phyloP scores from a whole-genome alignment of 2,888 invertebrate genomes.

The Lypha dubia region DNA sequence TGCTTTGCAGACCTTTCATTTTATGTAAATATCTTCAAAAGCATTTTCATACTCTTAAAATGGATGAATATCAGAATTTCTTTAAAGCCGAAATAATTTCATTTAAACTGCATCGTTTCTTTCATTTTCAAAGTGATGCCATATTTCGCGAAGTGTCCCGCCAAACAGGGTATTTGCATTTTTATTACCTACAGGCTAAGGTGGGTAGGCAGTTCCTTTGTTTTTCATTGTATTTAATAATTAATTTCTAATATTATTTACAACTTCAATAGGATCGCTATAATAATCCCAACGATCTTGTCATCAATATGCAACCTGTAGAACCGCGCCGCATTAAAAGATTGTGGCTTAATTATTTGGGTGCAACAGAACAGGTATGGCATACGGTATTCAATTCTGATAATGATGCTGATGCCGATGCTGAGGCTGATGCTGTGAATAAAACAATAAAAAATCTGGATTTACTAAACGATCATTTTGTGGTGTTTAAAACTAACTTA shows the following conservation, averaged over 20 bases:
- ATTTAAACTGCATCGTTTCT: slow-evolving; percentile 78
- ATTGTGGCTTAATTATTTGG: slow-evolving; percentile 34
- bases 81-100: slow-evolving; percentile 76
- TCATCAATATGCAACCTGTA: slow-evolving; percentile 78
- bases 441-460: slow-evolving; percentile 34
- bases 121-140: slow-evolving; percentile 76
- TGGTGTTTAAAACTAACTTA: slow-evolving; percentile 75
- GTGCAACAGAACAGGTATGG: background rate
- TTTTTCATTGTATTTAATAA: background rate
- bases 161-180: slow-evolving; percentile 74
- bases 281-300: slow-evolving; percentile 75
- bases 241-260: background rate
- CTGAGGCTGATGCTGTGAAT: no score
- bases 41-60: slow-evolving; percentile 72
- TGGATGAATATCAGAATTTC: slow-evolving; percentile 67
- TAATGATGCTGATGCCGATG: no score
- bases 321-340: slow-evolving; percentile 76
- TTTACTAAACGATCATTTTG: slow-evolving; percentile 72
- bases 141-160: slow-evolving; percentile 77
- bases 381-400: no score
- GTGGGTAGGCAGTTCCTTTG: slow-evolving; percentile 51
- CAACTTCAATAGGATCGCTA: slow-evolving; percentile 11
- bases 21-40: slow-evolving; percentile 72
- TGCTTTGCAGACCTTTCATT: slow-evolving; percentile 28
- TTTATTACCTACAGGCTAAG: slow-evolving; percentile 74